Evolutionary conservation across 37 sponge, comb jelly and placozoan genomes (phyloP), one percentile per base, ranked within the genome.

Genomic region (Chondrilla cf. caribensis): DNA sequence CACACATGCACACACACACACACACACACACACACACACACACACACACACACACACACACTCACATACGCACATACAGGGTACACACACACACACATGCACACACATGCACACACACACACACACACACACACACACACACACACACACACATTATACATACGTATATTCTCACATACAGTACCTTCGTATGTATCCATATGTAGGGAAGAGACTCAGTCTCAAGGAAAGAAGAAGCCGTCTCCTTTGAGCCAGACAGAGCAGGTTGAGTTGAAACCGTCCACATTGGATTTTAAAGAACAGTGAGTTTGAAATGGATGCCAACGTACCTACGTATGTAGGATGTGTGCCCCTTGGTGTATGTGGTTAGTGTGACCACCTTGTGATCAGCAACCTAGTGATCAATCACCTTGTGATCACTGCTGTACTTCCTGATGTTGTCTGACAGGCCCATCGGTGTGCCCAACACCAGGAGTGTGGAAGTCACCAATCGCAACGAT

Each of bases 361-460:
- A 15, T 26, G 29, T 60, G 28, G n/a, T n/a, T n/a, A n/a, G n/a
- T n/a, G n/a, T n/a, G n/a, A n/a, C n/a, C n/a, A n/a, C n/a, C n/a
- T n/a, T n/a, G n/a, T n/a, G n/a, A n/a, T n/a, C n/a, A n/a, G n/a
- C n/a, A n/a, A n/a, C n/a, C n/a, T n/a, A n/a, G n/a, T n/a, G n/a
- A n/a, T n/a, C n/a, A n/a, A n/a, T n/a, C n/a, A n/a, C n/a, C n/a
- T n/a, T n/a, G n/a, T n/a, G n/a, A n/a, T n/a, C n/a, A n/a, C n/a
- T n/a, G n/a, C n/a, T n/a, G n/a, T n/a, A n/a, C n/a, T 28, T 38
- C 42, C 40, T 7, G 6, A 9, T 60, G 70, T 36, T 25, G 68
- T 81, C 43, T 25, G 38, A 14, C 35, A 93, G 93, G 65, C 75
- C 79, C 67, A 70, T 89, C 18, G 93, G 93, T 36, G 89, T 93